These are phyloP conservation scores for Ascidia mentula DNA, from an alignment of 23 tunicate species.

Conservation along the genomic window DNA sequence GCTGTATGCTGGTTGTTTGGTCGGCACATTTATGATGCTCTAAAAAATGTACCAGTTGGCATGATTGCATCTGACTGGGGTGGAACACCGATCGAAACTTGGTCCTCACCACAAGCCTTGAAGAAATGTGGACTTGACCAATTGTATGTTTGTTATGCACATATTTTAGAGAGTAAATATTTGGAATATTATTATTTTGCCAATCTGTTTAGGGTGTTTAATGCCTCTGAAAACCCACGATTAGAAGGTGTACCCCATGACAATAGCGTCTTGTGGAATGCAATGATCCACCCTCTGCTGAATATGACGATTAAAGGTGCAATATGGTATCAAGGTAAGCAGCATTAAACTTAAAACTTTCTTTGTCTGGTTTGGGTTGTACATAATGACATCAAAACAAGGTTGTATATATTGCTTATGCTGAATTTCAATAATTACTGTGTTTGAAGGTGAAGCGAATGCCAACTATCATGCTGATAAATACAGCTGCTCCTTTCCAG, in stretches of 20 bases:
- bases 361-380: too few species aligned
- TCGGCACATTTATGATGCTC: conserved; percentile 36
- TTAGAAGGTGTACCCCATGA: not conserved
- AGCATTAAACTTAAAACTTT: too few species aligned
- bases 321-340: conserved; percentile 87
- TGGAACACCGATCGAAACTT: conserved; percentile 78
- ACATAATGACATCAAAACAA: too few species aligned
- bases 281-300: conserved; percentile 81
- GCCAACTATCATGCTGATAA: conserved; percentile 28
- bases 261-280: conserved; percentile 74
- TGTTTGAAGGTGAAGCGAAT: conserved; percentile 49
- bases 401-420: too few species aligned
- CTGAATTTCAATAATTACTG: too few species aligned
- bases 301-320: conserved; percentile 92
- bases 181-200: not conserved
- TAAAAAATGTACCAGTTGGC: conserved; percentile 75
- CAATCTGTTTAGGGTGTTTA: not conserved
- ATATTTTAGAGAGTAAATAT: not conserved
- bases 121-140: conserved; percentile 39
- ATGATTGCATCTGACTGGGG: conserved; percentile 79
- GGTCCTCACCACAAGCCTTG: conserved; percentile 66
- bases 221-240: not conserved
- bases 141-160: not conserved
- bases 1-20: conserved; percentile 86
- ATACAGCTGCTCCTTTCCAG: conserved; percentile 71